These are phyloP conservation scores for Leptura quadrifasciata DNA, from an alignment of 2,888 invertebrate genomes.

Conservation along the genomic window DNA sequence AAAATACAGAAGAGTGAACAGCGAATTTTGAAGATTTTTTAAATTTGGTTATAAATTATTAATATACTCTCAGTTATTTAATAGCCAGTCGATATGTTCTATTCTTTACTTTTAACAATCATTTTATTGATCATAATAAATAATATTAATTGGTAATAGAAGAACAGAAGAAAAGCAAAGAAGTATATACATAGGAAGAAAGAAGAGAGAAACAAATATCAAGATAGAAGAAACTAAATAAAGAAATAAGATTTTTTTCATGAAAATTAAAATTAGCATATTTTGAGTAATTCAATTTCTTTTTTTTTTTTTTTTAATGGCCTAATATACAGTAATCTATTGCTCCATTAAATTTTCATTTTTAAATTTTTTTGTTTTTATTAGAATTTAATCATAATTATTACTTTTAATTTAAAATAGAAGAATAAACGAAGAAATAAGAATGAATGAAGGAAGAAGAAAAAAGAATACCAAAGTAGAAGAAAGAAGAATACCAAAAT, in stretches of 20 bases:
- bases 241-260: constrained; percentile 11
- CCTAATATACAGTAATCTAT: not conserved
- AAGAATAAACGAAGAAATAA: not conserved
- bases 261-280: constrained; percentile 18
- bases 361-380: not conserved
- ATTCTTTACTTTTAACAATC: not conserved
- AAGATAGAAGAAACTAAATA: not conserved
- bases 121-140: not conserved
- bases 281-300: not conserved
- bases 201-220: not conserved
- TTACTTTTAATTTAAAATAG: not conserved
- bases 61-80: not conserved
- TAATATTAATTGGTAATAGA: not conserved
- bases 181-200: not conserved
- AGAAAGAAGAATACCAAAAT: not conserved
- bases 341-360: not conserved
- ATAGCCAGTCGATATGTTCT: not conserved
- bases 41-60: not conserved
- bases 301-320: no score
- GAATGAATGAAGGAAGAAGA: constrained; percentile 4
- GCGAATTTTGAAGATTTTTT: not conserved
- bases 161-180: not conserved
- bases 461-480: not conserved
- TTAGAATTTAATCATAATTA: no score
- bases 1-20: constrained; percentile 13